These are phyloP conservation scores for Leucophora obtusa DNA, from an alignment of 2,888 invertebrate species.

Conservation along the genomic window DNA sequence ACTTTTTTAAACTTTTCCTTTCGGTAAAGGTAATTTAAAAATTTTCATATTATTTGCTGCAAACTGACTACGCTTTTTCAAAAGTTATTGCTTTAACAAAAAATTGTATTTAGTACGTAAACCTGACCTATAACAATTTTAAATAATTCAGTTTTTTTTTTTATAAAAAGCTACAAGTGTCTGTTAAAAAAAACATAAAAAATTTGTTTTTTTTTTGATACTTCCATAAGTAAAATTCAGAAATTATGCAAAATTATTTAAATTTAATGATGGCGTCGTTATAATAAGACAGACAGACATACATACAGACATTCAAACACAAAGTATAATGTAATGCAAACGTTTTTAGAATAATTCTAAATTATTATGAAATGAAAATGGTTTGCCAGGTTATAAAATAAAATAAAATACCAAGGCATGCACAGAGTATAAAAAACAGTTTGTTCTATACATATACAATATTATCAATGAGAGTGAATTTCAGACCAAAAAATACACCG, in stretches of 20 bases:
- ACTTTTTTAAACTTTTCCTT: conserved; percentile 41
- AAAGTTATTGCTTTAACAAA: conserved; percentile 45
- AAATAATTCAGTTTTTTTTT: background rate
- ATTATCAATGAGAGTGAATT: conserved; percentile 31
- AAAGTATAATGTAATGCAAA: conserved; percentile 46
- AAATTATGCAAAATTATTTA: conserved; percentile 78
- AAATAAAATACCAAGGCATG: background rate
- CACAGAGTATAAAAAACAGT: background rate
- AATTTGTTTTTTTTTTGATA: conserved; percentile 8
- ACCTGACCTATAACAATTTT: conserved; percentile 74
- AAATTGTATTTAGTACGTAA: conserved; percentile 21
- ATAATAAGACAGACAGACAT: conserved; percentile 1
- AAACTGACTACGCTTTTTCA: background rate
- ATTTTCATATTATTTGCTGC: conserved; percentile 38
- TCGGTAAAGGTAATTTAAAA: conserved; percentile 47
- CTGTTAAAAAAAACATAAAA: conserved; percentile 64
- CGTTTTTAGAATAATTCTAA: conserved; percentile 44
- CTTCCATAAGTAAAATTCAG: conserved; percentile 74
- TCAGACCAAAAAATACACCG: conserved; percentile 44
- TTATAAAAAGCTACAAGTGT: conserved; percentile 69
- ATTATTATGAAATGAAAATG: no score
- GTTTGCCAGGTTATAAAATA: no score
- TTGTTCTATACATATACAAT: no score
- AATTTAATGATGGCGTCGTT: conserved; percentile 71
- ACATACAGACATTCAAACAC: conserved; percentile 6